A percentile compares a stretch with the other conserved stretches of the same genome.
phyloP scores from a whole-genome alignment of 2,797 vertebrate genomes.

The Craterocephalus amniculus region DNA sequence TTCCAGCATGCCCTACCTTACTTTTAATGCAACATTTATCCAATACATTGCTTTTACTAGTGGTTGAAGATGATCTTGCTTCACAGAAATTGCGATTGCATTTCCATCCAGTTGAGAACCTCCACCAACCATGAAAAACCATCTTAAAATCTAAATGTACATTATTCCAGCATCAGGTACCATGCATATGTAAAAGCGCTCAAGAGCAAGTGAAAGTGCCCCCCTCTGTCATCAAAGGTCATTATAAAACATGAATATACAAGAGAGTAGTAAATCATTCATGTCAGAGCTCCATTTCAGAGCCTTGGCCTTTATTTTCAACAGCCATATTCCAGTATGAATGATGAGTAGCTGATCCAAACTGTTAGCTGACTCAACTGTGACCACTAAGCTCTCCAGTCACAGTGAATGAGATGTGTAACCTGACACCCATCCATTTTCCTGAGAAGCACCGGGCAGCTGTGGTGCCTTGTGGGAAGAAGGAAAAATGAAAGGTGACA shows the following conservation, averaged over 20 bases:
- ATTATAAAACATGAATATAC: conserved; percentile 17
- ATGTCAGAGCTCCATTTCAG: not conserved
- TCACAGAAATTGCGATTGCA: not conserved
- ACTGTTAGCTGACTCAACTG: conserved; percentile 40
- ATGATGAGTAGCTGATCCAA: conserved; percentile 12
- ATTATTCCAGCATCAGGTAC: not conserved
- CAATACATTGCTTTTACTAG: not conserved
- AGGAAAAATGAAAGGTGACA: conserved; percentile 59
- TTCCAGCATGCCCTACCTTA: no score
- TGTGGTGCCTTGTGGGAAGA: conserved; percentile 38
- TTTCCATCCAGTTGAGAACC: not conserved
- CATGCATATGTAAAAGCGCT: not conserved
- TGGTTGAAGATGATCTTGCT: not conserved
- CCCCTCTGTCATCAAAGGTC: conserved; percentile 13
- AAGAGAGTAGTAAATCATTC: conserved; percentile 5
- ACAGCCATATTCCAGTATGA: conserved; percentile 15
- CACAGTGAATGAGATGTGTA: conserved; percentile 36
- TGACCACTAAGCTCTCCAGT: conserved; percentile 38
- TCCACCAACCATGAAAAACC: not conserved
- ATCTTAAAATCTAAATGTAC: conserved; percentile 5
- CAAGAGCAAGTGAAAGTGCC: conserved; percentile 10
- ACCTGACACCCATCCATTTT: conserved; percentile 45
- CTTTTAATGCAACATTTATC: not conserved
- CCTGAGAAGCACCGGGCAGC: conserved; percentile 14
- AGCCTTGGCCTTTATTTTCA: conserved; percentile 35